A percentile compares a stretch with the other conserved stretches of the same genome.
These are phyloP conservation scores for Dicyrtomina minuta DNA, from an alignment of 2,888 invertebrate genomes.

Conservation along the genomic window DNA sequence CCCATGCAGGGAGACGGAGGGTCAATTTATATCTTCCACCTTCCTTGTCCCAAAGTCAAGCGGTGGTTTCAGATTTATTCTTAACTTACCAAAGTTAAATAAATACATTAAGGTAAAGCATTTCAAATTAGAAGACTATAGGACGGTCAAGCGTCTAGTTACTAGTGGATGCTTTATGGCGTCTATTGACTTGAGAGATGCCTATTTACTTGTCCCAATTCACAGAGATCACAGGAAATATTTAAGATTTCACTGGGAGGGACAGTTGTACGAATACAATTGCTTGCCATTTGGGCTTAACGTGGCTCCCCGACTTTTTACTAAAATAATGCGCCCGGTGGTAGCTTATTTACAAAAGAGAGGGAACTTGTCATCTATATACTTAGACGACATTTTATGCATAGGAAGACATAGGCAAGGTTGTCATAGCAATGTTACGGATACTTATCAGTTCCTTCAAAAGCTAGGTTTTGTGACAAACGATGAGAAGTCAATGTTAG, in stretches of 20 bases:
- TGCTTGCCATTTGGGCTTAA: no score
- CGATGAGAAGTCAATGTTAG: conserved; percentile 6
- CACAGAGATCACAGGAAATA: not conserved
- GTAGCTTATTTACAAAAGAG: not conserved
- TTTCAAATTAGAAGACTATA: conserved; percentile 26
- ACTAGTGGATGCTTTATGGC: not conserved
- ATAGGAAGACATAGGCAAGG: not conserved
- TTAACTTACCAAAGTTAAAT: conserved; percentile 24
- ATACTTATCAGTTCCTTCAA: not conserved
- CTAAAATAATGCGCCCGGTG: no score
- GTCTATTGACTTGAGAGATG: conserved; percentile 21
- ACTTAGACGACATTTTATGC: conserved; percentile 10
- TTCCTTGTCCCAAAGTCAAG: conserved; percentile 13
- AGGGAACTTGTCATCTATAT: not conserved
- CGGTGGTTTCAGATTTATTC: conserved; percentile 10
- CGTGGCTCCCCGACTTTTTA: conserved; percentile 16
- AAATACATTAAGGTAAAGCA: conserved; percentile 1
- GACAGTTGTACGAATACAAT: conserved; percentile 3
- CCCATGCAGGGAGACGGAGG: not conserved
- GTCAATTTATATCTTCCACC: conserved; percentile 19
- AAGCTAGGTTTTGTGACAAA: conserved; percentile 14
- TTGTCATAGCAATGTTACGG: not conserved
- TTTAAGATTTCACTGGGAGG: conserved; percentile 1
- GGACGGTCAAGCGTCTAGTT: conserved; percentile 3
- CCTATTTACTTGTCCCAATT: conserved; percentile 14